Conservation (phyloP, 1,140 invertebrate species). For the Meloidogyne chitwoodi region DNA sequence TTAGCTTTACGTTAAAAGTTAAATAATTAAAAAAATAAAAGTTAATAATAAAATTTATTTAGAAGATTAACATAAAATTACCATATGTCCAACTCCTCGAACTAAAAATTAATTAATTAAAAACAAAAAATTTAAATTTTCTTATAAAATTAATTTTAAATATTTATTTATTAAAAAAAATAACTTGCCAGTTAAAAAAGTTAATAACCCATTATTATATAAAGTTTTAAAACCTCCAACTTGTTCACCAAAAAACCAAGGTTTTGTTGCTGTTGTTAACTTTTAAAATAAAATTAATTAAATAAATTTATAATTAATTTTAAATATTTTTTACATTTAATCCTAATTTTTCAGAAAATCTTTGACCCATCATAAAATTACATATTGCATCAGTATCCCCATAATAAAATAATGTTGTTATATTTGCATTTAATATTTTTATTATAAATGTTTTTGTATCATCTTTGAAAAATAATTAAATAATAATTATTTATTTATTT, state of each 20-base stretch:
- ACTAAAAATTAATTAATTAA: slow-evolving; percentile 21
- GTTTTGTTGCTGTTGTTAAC: slow-evolving; percentile 32
- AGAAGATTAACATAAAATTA: too few species aligned
- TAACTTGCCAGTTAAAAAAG: slow-evolving; percentile 36
- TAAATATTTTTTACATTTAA: neutral
- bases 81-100: slow-evolving; percentile 58
- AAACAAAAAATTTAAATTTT: neutral
- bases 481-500: neutral
- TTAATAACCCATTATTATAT: slow-evolving; percentile 38
- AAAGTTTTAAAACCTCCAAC: slow-evolving; percentile 52
- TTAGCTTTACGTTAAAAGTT: too few species aligned
- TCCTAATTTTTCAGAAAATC: slow-evolving; percentile 42
- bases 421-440: slow-evolving; percentile 47
- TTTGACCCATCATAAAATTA: slow-evolving; percentile 61
- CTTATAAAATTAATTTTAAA: too few species aligned
- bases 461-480: neutral
- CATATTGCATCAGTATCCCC: slow-evolving; percentile 67
- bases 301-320: too few species aligned
- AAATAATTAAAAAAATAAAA: too few species aligned
- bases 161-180: neutral
- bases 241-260: slow-evolving; percentile 47
- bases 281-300: neutral
- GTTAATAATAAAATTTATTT: too few species aligned
- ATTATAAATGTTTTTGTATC: neutral
- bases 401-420: slow-evolving; percentile 64